phyloP scores from a whole-genome alignment of 1,140 invertebrate species.

The Drosophila micromelanica region DNA sequence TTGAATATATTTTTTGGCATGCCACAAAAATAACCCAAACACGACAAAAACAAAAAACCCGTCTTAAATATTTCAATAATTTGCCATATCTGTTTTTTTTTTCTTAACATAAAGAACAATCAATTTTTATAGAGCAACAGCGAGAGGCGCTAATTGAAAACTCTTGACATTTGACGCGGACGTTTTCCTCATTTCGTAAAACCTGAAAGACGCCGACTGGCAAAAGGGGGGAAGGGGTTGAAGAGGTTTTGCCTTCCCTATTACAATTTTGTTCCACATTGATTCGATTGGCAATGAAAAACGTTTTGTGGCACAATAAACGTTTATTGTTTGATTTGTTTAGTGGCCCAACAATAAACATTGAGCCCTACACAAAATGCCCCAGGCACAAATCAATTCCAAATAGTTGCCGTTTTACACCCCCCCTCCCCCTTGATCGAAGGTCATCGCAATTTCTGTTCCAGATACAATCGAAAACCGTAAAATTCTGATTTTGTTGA shows the following conservation, averaged over 20 bases:
- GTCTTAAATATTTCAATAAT: constrained; percentile 24
- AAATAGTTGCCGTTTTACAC: constrained; percentile 21
- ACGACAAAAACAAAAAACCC: constrained; percentile 12
- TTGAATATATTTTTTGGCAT: constrained; percentile 40
- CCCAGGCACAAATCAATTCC: constrained; percentile 54
- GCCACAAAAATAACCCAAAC: constrained; percentile 60
- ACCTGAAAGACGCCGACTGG: too few relatives aligned
- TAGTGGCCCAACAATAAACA: constrained; percentile 70
- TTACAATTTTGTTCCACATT: constrained; percentile 35
- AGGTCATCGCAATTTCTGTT: constrained; percentile 66
- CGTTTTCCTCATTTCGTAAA: constrained; percentile 22
- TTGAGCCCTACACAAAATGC: constrained; percentile 68
- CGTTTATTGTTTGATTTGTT: constrained; percentile 74
- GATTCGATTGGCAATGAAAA: constrained; percentile 79
- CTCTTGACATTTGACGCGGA: constrained; percentile 53
- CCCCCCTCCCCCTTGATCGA: constrained; percentile 12
- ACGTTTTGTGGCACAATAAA: constrained; percentile 63
- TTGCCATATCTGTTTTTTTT: constrained; percentile 23
- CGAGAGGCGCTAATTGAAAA: constrained; percentile 65
- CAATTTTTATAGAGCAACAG: constrained; percentile 30
- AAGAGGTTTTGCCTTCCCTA: constrained; percentile 10
- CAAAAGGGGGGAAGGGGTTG: neutral
- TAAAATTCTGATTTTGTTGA: constrained; percentile 39
- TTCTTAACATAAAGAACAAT: constrained; percentile 33
- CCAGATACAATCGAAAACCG: constrained; percentile 27